Evolutionary conservation across 1,140 invertebrate species (phyloP).

Genomic region (Ceratoteleas bidentatus): DNA sequence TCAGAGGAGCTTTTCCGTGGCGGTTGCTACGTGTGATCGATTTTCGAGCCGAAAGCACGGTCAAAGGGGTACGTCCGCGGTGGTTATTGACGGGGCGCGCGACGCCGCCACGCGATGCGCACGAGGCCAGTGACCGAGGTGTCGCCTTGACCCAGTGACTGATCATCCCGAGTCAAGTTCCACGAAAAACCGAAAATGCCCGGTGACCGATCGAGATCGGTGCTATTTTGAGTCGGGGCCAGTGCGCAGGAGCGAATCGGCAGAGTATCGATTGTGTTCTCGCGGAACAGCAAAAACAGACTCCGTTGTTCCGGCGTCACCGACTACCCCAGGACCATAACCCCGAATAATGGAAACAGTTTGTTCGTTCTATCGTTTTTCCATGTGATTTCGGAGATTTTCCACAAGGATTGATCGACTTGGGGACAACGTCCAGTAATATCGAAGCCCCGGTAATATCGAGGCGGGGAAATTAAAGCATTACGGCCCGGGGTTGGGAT

Average conservation of each 20-base stretch:
- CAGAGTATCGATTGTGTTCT: neutral
- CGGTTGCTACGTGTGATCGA: slow-evolving; percentile 4
- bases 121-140: slow-evolving; percentile 64
- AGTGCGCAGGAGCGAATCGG: slow-evolving; percentile 65
- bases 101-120: slow-evolving; percentile 51
- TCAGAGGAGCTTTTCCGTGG: too few species aligned
- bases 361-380: too few species aligned
- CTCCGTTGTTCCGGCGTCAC: too few species aligned
- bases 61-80: slow-evolving; percentile 21
- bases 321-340: neutral
- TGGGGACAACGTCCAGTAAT: slow-evolving; percentile 2
- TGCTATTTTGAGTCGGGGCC: slow-evolving; percentile 19
- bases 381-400: slow-evolving; percentile 8
- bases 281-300: too few species aligned
- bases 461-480: slow-evolving; percentile 46
- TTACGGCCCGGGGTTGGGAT: slow-evolving; percentile 38
- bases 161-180: slow-evolving; percentile 62
- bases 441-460: slow-evolving; percentile 22
- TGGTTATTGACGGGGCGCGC: slow-evolving; percentile 32
- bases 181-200: slow-evolving; percentile 41
- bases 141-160: slow-evolving; percentile 67
- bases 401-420: slow-evolving; percentile 15
- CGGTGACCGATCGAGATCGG: slow-evolving; percentile 43
- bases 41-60: slow-evolving; percentile 16
- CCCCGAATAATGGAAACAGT: too few species aligned